phyloP scores from a whole-genome alignment of 2,113 vertebrate species.

The Xyrauchen texanus region DNA sequence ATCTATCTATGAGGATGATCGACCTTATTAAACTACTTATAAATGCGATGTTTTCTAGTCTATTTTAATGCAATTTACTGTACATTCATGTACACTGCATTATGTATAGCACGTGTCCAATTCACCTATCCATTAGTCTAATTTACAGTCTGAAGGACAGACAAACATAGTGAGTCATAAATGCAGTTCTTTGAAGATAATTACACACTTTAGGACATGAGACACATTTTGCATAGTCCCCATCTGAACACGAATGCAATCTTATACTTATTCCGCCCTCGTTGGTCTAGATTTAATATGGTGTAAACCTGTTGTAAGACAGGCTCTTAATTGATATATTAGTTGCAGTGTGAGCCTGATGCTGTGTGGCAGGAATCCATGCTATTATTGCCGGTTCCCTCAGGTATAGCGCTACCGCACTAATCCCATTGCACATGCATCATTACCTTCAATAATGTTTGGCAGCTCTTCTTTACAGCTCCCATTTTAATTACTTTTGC shows the following conservation, averaged over 20 bases:
- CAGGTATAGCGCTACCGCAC: slow-evolving; percentile 64
- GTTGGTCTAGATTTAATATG: slow-evolving; percentile 50
- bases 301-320: slow-evolving; percentile 62
- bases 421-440: slow-evolving; percentile 75
- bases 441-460: slow-evolving; percentile 74
- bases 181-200: not conserved
- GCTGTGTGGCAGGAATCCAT: slow-evolving; percentile 58
- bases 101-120: slow-evolving; percentile 31
- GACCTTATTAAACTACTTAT: no score
- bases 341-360: slow-evolving; percentile 61
- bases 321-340: slow-evolving; percentile 71
- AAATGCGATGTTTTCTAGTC: no score
- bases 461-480: slow-evolving; percentile 68
- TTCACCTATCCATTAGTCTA: slow-evolving; percentile 44
- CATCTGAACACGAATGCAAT: not conserved
- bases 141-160: slow-evolving; percentile 12
- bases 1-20: no score
- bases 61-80: not conserved
- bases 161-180: not conserved
- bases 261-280: slow-evolving; percentile 32
- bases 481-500: slow-evolving; percentile 69
- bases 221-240: not conserved
- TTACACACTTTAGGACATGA: not conserved
- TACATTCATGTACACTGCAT: slow-evolving; percentile 33
- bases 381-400: slow-evolving; percentile 65